Conservation (phyloP, 2,888 invertebrate species). For the Celastrina argiolus region DNA sequence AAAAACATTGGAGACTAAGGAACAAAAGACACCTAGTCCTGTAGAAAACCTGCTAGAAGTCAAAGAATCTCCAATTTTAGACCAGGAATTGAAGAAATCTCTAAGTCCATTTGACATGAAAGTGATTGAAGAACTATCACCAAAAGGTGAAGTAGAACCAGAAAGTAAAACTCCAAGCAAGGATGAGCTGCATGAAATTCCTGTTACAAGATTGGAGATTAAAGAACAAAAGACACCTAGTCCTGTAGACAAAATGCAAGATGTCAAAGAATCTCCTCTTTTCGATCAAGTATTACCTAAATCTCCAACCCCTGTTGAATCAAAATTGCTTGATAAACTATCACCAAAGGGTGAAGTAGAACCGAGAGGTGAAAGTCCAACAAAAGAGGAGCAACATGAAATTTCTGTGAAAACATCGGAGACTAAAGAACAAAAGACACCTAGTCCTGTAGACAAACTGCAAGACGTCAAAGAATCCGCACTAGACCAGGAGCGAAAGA, state of each 20-base stretch:
- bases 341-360: conserved; percentile 19
- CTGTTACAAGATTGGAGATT: no score
- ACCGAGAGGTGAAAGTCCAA: conserved; percentile 16
- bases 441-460: conserved; percentile 19
- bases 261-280: no score
- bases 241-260: no score
- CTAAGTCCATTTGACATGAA: no score
- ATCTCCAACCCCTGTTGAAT: conserved; percentile 17
- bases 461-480: background rate
- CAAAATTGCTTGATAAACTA: background rate
- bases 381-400: background rate
- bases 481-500: conserved; percentile 13
- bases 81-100: no score
- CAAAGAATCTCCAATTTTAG: background rate
- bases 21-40: conserved; percentile 26
- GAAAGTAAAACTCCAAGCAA: background rate
- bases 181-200: conserved; percentile 2
- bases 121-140: no score
- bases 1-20: background rate
- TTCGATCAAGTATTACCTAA: no score
- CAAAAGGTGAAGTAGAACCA: background rate
- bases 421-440: conserved; percentile 24
- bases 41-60: background rate
- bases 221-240: no score
- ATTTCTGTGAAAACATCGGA: no score